Base-by-base conservation (phyloP, 2,113 vertebrate species). In the Parus major region DNA sequence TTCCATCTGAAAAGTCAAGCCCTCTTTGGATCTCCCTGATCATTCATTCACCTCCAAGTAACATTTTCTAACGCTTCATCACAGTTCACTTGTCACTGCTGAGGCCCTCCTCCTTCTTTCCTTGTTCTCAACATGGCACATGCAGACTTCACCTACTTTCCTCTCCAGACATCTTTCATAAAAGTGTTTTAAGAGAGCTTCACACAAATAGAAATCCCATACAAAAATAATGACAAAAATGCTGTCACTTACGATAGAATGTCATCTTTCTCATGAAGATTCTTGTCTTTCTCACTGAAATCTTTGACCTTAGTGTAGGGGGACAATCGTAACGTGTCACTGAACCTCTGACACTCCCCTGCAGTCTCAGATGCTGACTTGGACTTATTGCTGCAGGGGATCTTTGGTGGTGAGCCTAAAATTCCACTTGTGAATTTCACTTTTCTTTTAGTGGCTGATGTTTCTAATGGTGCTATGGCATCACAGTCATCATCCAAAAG, bases 321-420 rank as follows among this genome's bases (percentile, higher is more conserved):
- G 10, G 31, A 42, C 50, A 97, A 55, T 29, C 3, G 35, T 16
- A 47, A 5, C 3, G 42, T 21, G 6, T 91, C 82, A 25, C 6
- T 76, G 59, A 61, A 25, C 15, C 7, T 59, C 39, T 79, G 36
- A 11, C 4, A 5, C 7, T 52, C 8, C 53, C 57, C 59, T 66
- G 31, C 42, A 17, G 9, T 36, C 36, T 79, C 76, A 71, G 5
- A 10, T 4, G 2, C 1, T 33, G 68, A 42, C 64, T 82, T 81
- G 20, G 65, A 46, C 19, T 92, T 79, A 20, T 19, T 66, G 42
- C 16, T 14, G 5, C 90, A 89, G n/a, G 82, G 24, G 11, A 90
- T 93, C 88, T 91, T 98, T 8, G 97, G 88, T 24, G 98, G 98
- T 2, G 98, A 98, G 10, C 96, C 68, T 5, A 95, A 86, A 50